These are phyloP conservation scores for Aphaenogaster rudis DNA, from an alignment of 1,140 invertebrate species.

Conservation along the genomic window DNA sequence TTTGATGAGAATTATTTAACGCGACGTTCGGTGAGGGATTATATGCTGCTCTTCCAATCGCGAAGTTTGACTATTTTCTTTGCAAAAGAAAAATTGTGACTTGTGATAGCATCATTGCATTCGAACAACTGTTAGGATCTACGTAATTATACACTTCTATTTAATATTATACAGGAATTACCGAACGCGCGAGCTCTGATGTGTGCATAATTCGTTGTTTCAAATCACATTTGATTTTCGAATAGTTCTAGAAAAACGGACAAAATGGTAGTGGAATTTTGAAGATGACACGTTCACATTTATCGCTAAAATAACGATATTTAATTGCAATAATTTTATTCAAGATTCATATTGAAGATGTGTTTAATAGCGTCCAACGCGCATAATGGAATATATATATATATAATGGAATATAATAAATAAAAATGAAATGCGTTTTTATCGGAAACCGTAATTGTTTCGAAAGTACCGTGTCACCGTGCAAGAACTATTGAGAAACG, in stretches of 20 bases:
- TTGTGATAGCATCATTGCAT: neutral
- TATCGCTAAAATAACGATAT: neutral
- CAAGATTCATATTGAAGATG: neutral
- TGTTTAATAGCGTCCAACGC: neutral
- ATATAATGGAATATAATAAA: neutral
- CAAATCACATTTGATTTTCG: conserved; percentile 52
- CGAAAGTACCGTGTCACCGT: conserved; percentile 73
- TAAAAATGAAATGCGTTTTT: neutral
- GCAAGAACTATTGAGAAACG: conserved; percentile 80
- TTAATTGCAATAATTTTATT: neutral
- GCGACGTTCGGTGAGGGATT: neutral
- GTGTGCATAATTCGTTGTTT: conserved; percentile 59
- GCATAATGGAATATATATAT: too few relatives aligned
- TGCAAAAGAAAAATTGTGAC: neutral
- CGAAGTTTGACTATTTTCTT: neutral
- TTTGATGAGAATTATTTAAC: neutral
- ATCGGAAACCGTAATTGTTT: neutral
- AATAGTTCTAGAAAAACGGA: conserved; percentile 49
- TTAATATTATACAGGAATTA: conserved; percentile 42
- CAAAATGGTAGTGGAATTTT: neutral
- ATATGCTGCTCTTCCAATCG: neutral
- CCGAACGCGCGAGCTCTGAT: conserved; percentile 14
- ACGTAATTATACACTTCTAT: conserved; percentile 29
- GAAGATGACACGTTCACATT: conserved; percentile 3
- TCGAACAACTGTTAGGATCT: neutral